Evolutionary conservation across 2,797 vertebrate genomes (phyloP).

Genomic region (Anabacerthia variegaticeps): DNA sequence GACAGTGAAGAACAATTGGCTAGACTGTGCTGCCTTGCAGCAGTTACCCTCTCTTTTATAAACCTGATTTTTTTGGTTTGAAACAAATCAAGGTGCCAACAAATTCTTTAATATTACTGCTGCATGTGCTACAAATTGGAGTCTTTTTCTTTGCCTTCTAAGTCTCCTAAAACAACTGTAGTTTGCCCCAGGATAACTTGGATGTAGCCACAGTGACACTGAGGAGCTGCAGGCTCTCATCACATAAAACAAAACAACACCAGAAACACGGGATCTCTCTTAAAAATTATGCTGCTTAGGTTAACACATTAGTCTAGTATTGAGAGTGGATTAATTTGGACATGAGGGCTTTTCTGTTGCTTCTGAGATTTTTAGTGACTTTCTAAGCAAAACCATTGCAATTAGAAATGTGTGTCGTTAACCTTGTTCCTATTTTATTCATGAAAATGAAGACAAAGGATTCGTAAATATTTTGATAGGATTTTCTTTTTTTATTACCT

Average conservation of each 20-base stretch:
- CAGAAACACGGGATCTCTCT: not conserved
- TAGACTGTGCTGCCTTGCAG: not conserved
- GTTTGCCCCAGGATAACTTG: not conserved
- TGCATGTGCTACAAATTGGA: not conserved
- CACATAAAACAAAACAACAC: not conserved
- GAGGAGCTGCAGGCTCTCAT: not conserved
- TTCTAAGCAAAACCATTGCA: not conserved
- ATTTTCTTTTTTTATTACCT: not conserved
- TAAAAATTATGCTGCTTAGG: not conserved
- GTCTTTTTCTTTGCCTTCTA: not conserved
- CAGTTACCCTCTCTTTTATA: not conserved
- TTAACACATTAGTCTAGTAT: not conserved
- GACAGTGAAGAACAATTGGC: not conserved
- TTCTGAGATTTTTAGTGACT: not conserved
- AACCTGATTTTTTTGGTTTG: not conserved
- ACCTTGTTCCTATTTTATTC: not conserved
- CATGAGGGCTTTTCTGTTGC: not conserved
- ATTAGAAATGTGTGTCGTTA: not conserved
- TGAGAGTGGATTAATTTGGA: not conserved
- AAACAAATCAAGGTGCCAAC: not conserved
- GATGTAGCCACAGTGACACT: not conserved
- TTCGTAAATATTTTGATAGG: not conserved
- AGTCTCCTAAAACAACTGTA: not conserved
- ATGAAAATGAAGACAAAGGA: not conserved
- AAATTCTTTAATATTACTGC: not conserved